Conservation (phyloP, 1,140 invertebrate genomes). For the Ephestia elutella region DNA sequence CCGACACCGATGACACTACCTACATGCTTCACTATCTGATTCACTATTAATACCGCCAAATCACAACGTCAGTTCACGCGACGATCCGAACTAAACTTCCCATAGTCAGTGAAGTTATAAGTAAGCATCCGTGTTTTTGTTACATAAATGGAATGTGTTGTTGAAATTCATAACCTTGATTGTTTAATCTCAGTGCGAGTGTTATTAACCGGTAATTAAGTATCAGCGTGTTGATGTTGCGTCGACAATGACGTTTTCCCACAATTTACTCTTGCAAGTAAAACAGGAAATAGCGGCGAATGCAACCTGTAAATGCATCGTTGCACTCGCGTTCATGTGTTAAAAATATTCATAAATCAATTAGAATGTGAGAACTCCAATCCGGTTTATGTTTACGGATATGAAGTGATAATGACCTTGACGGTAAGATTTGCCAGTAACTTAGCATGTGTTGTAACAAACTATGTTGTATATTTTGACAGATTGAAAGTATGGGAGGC, state of each 20-base stretch:
- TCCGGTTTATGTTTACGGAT: slow-evolving; percentile 61
- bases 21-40: slow-evolving; percentile 52
- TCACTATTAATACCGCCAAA: slow-evolving; percentile 49
- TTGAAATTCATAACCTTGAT: slow-evolving; percentile 55
- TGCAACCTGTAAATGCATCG: slow-evolving; percentile 27
- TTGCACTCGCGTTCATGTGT: slow-evolving; percentile 28
- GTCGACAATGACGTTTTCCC: slow-evolving; percentile 26
- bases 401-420: slow-evolving; percentile 48
- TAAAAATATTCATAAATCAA: slow-evolving; percentile 41
- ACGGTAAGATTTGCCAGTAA: slow-evolving; percentile 34
- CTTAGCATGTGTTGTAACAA: neutral
- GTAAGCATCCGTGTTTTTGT: slow-evolving; percentile 23
- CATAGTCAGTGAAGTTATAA: slow-evolving; percentile 40
- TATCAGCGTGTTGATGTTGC: slow-evolving; percentile 32
- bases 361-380: slow-evolving; percentile 47
- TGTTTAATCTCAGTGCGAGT: slow-evolving; percentile 25
- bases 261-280: slow-evolving; percentile 31
- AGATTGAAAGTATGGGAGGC: too few species aligned
- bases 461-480: too few species aligned
- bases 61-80: slow-evolving; percentile 35
- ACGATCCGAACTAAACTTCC: slow-evolving; percentile 20
- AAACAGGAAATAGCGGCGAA: slow-evolving; percentile 44
- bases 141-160: slow-evolving; percentile 62
- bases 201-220: slow-evolving; percentile 41
- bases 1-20: slow-evolving; percentile 58